phyloP scores from a whole-genome alignment of 2,797 vertebrate genomes.

The Remorina albescens region DNA sequence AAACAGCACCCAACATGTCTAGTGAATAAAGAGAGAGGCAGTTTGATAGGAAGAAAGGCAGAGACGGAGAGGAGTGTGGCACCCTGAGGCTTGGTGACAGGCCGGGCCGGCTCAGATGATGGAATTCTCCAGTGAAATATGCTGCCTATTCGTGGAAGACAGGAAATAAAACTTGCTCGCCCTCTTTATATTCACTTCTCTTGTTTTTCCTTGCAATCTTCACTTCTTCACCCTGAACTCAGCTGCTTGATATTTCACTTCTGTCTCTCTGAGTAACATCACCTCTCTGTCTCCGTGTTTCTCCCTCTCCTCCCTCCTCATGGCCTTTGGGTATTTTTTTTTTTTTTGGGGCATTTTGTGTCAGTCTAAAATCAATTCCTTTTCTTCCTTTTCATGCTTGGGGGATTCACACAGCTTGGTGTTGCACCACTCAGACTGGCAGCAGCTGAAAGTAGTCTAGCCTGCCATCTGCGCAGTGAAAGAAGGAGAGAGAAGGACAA shows the following conservation, averaged over 20 bases:
- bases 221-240: slow-evolving; percentile 48
- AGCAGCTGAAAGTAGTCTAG: slow-evolving; percentile 34
- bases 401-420: slow-evolving; percentile 45
- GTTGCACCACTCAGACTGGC: slow-evolving; percentile 47
- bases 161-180: slow-evolving; percentile 70
- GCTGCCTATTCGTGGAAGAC: slow-evolving; percentile 78
- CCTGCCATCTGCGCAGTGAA: slow-evolving; percentile 53
- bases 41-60: slow-evolving; percentile 36
- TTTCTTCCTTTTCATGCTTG: slow-evolving; percentile 52
- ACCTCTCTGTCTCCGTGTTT: slow-evolving; percentile 7
- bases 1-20: slow-evolving; percentile 1
- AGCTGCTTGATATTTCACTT: slow-evolving; percentile 34
- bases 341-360: slow-evolving; percentile 35
- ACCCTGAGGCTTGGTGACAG: slow-evolving; percentile 72
- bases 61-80: slow-evolving; percentile 70
- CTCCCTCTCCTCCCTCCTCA: background rate
- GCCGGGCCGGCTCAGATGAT: slow-evolving; percentile 66
- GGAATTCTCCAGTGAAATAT: slow-evolving; percentile 83
- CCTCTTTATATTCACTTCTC: slow-evolving; percentile 37
- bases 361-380: slow-evolving; percentile 42
- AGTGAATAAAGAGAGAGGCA: slow-evolving; percentile 14
- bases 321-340: slow-evolving; percentile 32
- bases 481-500: background rate
- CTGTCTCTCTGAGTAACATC: slow-evolving; percentile 13
- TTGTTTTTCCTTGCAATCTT: slow-evolving; percentile 35